These are phyloP conservation scores for Hozukius guyotensis DNA, from an alignment of 2,797 vertebrate genomes.

Conservation along the genomic window DNA sequence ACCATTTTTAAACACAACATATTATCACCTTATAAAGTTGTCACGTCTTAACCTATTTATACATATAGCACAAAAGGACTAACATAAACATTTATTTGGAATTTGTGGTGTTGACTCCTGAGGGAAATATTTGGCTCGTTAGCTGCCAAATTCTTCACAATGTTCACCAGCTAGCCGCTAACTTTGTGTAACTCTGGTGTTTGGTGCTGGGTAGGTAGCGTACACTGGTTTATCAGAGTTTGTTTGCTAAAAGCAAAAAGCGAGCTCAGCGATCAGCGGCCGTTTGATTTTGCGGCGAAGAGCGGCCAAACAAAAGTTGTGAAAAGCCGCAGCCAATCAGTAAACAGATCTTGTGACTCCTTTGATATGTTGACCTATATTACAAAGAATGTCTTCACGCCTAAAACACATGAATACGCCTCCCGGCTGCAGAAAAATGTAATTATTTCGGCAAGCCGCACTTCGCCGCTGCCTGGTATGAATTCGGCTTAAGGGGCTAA, in stretches of 20 bases:
- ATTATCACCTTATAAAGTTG: slow-evolving; percentile 23
- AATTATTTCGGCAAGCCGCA: no score
- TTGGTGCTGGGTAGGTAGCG: background rate
- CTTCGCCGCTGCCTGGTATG: no score
- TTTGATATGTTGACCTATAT: no score
- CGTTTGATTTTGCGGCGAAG: no score
- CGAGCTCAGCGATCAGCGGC: no score
- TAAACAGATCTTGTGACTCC: no score
- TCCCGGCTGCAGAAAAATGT: no score
- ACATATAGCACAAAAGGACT: background rate
- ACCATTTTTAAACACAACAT: background rate
- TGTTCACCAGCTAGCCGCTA: background rate
- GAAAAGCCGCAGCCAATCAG: no score
- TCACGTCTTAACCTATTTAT: background rate
- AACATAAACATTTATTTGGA: background rate
- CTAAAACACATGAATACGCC: no score
- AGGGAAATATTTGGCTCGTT: background rate
- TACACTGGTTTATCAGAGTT: background rate
- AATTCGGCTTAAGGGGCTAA: no score
- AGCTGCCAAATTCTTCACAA: background rate
- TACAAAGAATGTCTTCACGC: no score
- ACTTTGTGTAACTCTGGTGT: background rate
- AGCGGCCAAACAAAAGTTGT: no score
- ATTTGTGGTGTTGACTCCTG: background rate
- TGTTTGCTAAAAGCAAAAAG: background rate